These are phyloP conservation scores for Odontamblyopus lacepedii DNA, from an alignment of 2,797 vertebrate genomes.

Conservation along the genomic window DNA sequence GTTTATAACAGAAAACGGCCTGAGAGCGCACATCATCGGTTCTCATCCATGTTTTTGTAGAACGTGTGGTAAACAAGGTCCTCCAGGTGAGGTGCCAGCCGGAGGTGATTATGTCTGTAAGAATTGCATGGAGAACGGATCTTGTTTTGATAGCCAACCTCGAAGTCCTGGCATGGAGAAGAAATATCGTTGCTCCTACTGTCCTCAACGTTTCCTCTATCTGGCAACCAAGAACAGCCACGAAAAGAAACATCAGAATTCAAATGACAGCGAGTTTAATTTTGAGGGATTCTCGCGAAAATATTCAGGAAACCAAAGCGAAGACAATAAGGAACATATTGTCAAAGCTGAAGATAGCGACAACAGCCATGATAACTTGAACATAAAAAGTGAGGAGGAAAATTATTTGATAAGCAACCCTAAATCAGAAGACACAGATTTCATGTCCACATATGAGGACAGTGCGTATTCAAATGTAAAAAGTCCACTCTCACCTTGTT, in stretches of 20 bases:
- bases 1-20: constrained; percentile 89
- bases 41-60: constrained; percentile 92
- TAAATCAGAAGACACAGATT: constrained; percentile 64
- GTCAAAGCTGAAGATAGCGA: constrained; percentile 78
- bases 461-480: constrained; percentile 56
- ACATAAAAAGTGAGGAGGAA: constrained; percentile 61
- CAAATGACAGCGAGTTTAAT: constrained; percentile 81
- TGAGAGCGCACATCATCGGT: constrained; percentile 88
- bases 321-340: constrained; percentile 86
- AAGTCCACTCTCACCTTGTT: constrained; percentile 45
- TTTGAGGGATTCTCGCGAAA: constrained; percentile 87
- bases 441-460: constrained; percentile 59
- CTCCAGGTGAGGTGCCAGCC: constrained; percentile 84
- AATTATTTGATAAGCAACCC: constrained; percentile 63
- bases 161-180: constrained; percentile 91
- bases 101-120: constrained; percentile 90
- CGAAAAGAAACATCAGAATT: constrained; percentile 89
- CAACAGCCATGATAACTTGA: constrained; percentile 54
- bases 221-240: constrained; percentile 96
- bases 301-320: constrained; percentile 80
- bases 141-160: constrained; percentile 88
- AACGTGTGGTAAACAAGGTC: constrained; percentile 92
- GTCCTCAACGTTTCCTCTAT: constrained; percentile 95
- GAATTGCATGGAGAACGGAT: constrained; percentile 91
- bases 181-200: constrained; percentile 93